A percentile compares a stretch with the other conserved stretches of the same genome.
Conservation (phyloP, 2,797 vertebrate genomes). For the Halcyon leucocephala region DNA sequence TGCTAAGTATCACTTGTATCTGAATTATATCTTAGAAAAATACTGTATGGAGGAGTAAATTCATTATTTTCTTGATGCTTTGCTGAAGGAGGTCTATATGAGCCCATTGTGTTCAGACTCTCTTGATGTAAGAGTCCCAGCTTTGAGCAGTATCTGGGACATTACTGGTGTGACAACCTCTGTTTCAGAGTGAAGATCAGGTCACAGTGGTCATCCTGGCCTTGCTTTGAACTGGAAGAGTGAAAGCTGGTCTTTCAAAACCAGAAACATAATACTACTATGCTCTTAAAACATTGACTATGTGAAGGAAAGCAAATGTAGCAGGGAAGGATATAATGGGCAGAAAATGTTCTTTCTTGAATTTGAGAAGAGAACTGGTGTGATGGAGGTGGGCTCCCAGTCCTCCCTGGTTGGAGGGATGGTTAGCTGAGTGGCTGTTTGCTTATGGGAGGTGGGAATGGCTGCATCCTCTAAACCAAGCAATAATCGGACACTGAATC, state of each 20-base stretch:
- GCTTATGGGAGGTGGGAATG: background rate
- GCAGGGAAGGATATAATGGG: background rate
- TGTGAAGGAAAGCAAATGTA: background rate
- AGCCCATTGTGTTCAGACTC: background rate
- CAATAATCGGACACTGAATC: background rate
- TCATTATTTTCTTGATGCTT: background rate
- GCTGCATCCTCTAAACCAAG: background rate
- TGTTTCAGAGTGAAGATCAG: background rate
- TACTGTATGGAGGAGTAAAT: accelerated
- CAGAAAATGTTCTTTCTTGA: background rate
- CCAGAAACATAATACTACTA: background rate
- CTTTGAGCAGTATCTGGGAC: background rate
- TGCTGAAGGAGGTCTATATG: background rate
- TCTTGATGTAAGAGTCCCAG: background rate
- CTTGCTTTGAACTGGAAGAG: background rate
- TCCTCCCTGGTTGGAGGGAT: background rate
- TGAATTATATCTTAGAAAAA: background rate
- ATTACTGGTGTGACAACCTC: background rate
- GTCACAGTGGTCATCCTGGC: background rate
- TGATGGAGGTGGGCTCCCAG: background rate
- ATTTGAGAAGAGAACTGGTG: background rate
- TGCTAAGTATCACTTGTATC: background rate
- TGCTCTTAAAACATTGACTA: background rate
- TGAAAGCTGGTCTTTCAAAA: background rate
- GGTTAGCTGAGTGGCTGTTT: background rate